Base-by-base conservation (phyloP, 1,140 invertebrate genomes). In the Sinella curviseta region DNA sequence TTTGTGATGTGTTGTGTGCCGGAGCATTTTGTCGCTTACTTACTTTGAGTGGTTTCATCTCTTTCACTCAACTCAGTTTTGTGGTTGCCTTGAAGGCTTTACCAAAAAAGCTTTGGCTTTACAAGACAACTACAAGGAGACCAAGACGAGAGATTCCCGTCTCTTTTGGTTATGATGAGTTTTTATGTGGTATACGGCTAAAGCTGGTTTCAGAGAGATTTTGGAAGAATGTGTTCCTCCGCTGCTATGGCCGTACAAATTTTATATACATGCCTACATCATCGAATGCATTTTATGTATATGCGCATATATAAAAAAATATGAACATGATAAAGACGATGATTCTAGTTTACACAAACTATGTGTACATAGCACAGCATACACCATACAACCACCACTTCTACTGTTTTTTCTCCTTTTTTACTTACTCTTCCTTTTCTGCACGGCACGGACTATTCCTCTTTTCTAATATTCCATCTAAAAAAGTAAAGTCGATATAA, bases 21-120 rank as follows among this genome's bases (percentile, higher is more conserved):
- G 65, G 65, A 70, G 65, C 65, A 70, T 33, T 70, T 70, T 70
- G 57, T 70, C 65, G 65, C 65, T 70, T 70, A 60, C 55, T 60
- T 60, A 70, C 65, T 70, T 70, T 70, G 65, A 70, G 65, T 70
- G 65, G 65, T 70, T 70, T 70, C 65, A 70, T 70, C 65, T 70
- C 65, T 70, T 70, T 70, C 26, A 70, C 65, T 70, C 65, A 33
- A 17, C 31, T 31, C 65, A 70, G 65, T 70, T 70, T 70, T 70
- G 65, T 70, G 65, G 65, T 70, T 70, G 65, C 65, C 65, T 70
- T 70, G 26, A 70, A 70, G 65, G 65, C 65, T 70, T 70, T 24
- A 70, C 31, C 65, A 65, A 26, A 65, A 65, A 2, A 70, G 65
- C 65, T 70, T 70, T 70, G 24, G 65, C 31, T 70, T 70, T 70